phyloP scores from a whole-genome alignment of 2,888 invertebrate genomes.

The Eremobia ochroleuca region DNA sequence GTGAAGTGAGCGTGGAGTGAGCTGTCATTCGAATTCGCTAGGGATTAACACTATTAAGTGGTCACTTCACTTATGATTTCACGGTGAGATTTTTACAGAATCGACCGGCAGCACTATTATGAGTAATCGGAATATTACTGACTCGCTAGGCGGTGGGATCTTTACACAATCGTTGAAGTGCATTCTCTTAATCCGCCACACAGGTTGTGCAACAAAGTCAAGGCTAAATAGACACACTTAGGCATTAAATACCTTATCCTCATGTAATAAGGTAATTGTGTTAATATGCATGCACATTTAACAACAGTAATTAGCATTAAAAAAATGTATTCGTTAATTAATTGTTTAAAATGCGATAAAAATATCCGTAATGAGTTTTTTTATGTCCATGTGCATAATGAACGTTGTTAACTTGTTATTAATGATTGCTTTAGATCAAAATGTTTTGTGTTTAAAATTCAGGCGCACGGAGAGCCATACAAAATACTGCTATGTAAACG shows the following conservation, averaged over 20 bases:
- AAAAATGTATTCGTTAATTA: constrained; percentile 23
- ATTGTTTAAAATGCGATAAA: constrained; percentile 22
- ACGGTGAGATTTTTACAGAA: too few species aligned
- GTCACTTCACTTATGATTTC: too few species aligned
- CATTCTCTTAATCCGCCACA: constrained; percentile 52
- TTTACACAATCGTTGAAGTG: constrained; percentile 54
- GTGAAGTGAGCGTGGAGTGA: too few species aligned
- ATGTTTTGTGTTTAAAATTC: constrained; percentile 13
- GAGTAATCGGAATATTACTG: constrained; percentile 25
- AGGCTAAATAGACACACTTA: constrained; percentile 34
- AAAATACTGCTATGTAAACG: constrained; percentile 3
- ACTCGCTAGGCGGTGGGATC: constrained; percentile 13
- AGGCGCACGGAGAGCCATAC: not conserved
- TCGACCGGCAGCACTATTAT: too few species aligned
- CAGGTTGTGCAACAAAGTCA: constrained; percentile 64
- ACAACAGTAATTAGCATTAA: constrained; percentile 23
- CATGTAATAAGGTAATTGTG: constrained; percentile 30
- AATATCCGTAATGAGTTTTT: constrained; percentile 18
- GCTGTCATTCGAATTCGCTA: too few species aligned
- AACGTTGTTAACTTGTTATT: constrained; percentile 10
- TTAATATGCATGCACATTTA: constrained; percentile 23
- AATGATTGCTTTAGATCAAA: constrained; percentile 7
- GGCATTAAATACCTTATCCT: constrained; percentile 16
- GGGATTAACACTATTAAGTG: too few species aligned
- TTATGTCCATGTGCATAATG: constrained; percentile 5